Percentiles rank a stretch among this genome's conserved stretches.
These are phyloP conservation scores for Oryzias celebensis DNA, from an alignment of 2,113 vertebrate genomes.

Conservation along the genomic window DNA sequence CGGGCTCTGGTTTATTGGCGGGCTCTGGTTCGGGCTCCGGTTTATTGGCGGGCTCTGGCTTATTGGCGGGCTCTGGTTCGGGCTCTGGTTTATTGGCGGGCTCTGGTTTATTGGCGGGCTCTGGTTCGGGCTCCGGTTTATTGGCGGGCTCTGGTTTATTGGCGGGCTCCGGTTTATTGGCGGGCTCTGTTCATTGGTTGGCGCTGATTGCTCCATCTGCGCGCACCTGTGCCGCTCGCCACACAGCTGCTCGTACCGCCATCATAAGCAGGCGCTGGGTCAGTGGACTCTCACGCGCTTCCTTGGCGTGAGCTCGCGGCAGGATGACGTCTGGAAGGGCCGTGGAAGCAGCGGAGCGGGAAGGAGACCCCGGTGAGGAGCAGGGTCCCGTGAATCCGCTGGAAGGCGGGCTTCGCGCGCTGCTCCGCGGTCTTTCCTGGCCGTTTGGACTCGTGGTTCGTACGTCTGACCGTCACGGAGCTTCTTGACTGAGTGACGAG, in stretches of 20 bases:
- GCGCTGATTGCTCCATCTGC: conserved; percentile 42
- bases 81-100: too few relatives aligned
- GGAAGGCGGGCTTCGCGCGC: conserved; percentile 37
- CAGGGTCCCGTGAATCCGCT: conserved; percentile 54
- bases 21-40: too few relatives aligned
- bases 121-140: too few relatives aligned
- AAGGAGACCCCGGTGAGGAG: conserved; percentile 19
- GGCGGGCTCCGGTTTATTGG: conserved; percentile 50
- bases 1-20: too few relatives aligned
- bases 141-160: too few relatives aligned
- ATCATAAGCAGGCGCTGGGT: neutral
- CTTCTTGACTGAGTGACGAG: too few relatives aligned
- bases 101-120: too few relatives aligned
- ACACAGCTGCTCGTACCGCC: neutral
- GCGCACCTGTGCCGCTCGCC: conserved; percentile 15
- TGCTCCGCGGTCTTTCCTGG: conserved; percentile 70
- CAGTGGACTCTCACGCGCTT: neutral
- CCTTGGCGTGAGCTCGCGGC: neutral
- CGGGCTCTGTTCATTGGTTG: conserved; percentile 31
- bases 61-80: too few relatives aligned
- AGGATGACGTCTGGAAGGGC: conserved; percentile 51
- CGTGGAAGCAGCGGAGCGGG: conserved; percentile 24
- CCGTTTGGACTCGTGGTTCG: conserved; percentile 74
- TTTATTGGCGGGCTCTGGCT: too few relatives aligned
- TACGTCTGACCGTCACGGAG: neutral